Evolutionary conservation across 2,797 vertebrate species (phyloP).

Genomic region (Prionace glauca): DNA sequence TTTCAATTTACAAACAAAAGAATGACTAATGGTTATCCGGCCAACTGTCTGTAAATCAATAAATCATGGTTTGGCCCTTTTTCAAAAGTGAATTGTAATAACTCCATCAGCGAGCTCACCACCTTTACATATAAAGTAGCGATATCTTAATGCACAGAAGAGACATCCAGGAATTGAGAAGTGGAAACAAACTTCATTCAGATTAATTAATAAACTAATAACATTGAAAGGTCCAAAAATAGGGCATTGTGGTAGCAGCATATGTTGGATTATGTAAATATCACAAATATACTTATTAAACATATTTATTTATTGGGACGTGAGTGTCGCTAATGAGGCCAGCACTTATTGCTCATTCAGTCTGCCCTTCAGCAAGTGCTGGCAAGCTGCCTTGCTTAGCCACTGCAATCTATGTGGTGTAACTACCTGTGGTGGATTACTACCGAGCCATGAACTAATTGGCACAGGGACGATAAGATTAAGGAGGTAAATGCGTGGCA

Average conservation of each 20-base stretch:
- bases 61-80: background rate
- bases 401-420: background rate
- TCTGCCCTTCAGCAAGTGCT: background rate
- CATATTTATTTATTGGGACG: no score
- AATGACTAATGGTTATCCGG: background rate
- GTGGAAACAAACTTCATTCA: background rate
- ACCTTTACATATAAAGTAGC: background rate
- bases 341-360: background rate
- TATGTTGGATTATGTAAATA: background rate
- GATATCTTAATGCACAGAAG: background rate
- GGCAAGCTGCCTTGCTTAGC: no score
- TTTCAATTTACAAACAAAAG: background rate
- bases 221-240: background rate
- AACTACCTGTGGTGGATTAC: no score
- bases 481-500: no score
- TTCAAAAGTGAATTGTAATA: background rate
- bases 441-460: no score
- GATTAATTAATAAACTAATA: background rate
- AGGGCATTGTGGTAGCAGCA: background rate
- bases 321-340: no score
- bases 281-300: background rate
- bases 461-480: no score
- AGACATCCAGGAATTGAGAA: background rate
- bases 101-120: background rate
- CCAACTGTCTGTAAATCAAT: constrained; percentile 1